These are phyloP conservation scores for Cochlearius cochlearius DNA, from an alignment of 2,113 vertebrate species.

Conservation along the genomic window DNA sequence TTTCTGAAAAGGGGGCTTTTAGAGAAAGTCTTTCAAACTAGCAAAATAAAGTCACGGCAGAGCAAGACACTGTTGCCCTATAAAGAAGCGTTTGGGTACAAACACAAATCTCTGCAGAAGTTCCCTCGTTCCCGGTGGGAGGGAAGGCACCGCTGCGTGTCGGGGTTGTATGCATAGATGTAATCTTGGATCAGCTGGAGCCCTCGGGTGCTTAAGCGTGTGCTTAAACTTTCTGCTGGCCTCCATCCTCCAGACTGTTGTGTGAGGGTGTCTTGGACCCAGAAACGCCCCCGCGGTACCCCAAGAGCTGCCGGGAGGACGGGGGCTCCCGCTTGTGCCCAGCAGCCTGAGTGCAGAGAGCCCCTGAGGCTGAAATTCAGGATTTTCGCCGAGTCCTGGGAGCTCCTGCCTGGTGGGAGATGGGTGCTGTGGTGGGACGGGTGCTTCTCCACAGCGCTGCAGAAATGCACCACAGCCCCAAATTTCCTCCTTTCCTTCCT, in stretches of 20 bases:
- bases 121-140: neutral
- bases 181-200: neutral
- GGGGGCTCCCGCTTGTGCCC: rapidly evolving
- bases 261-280: neutral
- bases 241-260: neutral
- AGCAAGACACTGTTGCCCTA: neutral
- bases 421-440: neutral
- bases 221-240: neutral
- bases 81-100: neutral
- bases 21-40: neutral
- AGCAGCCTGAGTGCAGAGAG: neutral
- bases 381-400: neutral
- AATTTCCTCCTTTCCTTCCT: neutral
- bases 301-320: neutral
- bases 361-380: neutral
- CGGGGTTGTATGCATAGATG: neutral
- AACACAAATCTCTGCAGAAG: neutral
- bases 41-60: neutral
- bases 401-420: neutral
- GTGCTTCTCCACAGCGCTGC: neutral
- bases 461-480: neutral
- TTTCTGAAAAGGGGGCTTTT: neutral
- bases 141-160: rapidly evolving
- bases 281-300: rapidly evolving
- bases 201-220: rapidly evolving